A percentile compares a stretch with the other conserved stretches of the same genome.
Evolutionary conservation across 1,140 invertebrate genomes (phyloP).

Genomic region (Atta colombica): DNA sequence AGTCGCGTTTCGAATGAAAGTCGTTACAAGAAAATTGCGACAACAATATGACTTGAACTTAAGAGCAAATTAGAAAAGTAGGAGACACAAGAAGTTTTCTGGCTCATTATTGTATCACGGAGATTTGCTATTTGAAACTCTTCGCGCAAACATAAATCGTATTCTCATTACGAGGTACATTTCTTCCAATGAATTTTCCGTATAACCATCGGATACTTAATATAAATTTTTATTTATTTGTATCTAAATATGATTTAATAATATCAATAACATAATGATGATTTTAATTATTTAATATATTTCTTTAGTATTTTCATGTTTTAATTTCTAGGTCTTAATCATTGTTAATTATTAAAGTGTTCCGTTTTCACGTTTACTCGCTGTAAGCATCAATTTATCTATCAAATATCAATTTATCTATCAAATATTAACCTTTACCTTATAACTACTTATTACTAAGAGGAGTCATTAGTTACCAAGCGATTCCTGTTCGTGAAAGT

Average conservation of each 20-base stretch:
- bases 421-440: too few relatives aligned
- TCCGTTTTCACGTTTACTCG: not conserved
- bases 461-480: too few relatives aligned
- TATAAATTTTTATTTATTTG: not conserved
- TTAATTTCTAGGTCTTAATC: not conserved
- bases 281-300: not conserved
- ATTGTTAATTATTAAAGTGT: not conserved
- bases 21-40: constrained; percentile 53
- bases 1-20: constrained; percentile 43
- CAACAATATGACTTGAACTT: constrained; percentile 55
- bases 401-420: too few relatives aligned
- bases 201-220: constrained; percentile 3
- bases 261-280: not conserved
- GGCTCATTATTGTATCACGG: not conserved
- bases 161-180: constrained; percentile 29
- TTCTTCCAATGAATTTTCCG: not conserved
- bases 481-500: too few relatives aligned
- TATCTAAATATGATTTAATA: not conserved
- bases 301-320: not conserved
- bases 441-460: too few relatives aligned
- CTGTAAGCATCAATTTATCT: too few relatives aligned
- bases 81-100: constrained; percentile 32
- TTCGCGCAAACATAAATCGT: constrained; percentile 31
- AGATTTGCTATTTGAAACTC: constrained; percentile 44
- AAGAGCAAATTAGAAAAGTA: constrained; percentile 52